Evolutionary conservation across 1,140 invertebrate species (phyloP).

Genomic region (Drosophila bifasciata): DNA sequence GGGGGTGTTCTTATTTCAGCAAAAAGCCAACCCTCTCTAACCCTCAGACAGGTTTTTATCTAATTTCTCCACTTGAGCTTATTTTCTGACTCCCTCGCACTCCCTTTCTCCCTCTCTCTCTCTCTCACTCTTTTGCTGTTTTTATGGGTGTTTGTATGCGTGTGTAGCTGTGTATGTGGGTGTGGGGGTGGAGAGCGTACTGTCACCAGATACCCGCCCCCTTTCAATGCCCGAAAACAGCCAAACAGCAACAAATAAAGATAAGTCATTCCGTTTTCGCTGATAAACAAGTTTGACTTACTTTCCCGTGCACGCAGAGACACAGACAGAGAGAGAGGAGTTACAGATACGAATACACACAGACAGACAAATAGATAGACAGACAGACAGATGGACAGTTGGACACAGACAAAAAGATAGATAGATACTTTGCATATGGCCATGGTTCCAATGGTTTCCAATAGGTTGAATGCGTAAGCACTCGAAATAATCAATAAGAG

Average conservation of each 20-base stretch:
- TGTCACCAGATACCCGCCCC: constrained; percentile 15
- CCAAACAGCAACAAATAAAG: constrained; percentile 54
- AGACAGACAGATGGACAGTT: constrained; percentile 3
- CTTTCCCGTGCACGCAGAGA: constrained; percentile 34
- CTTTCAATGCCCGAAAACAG: constrained; percentile 14
- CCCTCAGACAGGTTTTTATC: constrained; percentile 70
- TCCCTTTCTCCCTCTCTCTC: background rate
- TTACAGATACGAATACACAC: constrained; percentile 33
- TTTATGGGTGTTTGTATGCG: constrained; percentile 5
- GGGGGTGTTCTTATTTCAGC: constrained; percentile 65
- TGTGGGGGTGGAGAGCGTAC: constrained; percentile 4
- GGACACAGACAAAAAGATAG: constrained; percentile 24
- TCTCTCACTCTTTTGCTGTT: no score
- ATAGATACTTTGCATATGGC: constrained; percentile 60
- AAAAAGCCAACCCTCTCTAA: constrained; percentile 37
- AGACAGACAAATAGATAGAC: constrained; percentile 32
- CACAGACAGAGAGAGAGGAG: background rate
- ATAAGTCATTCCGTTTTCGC: constrained; percentile 64
- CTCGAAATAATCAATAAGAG: constrained; percentile 77
- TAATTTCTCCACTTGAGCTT: constrained; percentile 77
- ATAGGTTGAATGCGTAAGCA: constrained; percentile 67
- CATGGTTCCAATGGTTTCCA: constrained; percentile 2
- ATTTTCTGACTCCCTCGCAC: constrained; percentile 31
- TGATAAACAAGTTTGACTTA: constrained; percentile 80
- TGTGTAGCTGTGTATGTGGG: constrained; percentile 4